Evolutionary conservation across 2,113 vertebrate genomes (phyloP).

Genomic region (Verasper variegatus): DNA sequence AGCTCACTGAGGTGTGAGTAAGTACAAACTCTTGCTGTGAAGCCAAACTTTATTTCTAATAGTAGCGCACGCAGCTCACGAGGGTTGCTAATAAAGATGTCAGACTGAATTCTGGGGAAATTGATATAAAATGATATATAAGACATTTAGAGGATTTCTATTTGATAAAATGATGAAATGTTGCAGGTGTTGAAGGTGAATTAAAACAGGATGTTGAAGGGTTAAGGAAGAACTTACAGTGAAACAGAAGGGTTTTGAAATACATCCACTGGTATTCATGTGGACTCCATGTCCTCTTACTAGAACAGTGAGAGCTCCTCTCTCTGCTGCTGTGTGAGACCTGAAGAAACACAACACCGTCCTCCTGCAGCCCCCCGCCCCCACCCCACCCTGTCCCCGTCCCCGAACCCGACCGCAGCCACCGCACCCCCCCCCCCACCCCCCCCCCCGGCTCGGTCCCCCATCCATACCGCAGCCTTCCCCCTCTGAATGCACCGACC

Average conservation of each 20-base stretch:
- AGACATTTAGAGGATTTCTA: no score
- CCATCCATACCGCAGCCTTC: constrained; percentile 32
- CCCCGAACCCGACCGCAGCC: constrained; percentile 1
- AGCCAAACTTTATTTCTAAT: no score
- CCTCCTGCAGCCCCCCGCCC: constrained; percentile 15
- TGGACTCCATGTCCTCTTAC: constrained; percentile 9
- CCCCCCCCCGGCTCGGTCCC: constrained; percentile 38
- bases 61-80: no score
- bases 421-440: not conserved
- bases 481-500: not conserved
- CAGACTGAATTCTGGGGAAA: no score
- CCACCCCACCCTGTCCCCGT: constrained; percentile 1
- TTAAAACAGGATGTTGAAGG: not conserved
- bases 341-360: constrained; percentile 69
- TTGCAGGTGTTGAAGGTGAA: not conserved
- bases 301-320: constrained; percentile 11
- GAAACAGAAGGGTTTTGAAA: not conserved
- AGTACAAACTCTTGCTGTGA: no score
- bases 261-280: constrained; percentile 9
- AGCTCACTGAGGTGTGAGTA: no score
- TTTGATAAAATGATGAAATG: no score
- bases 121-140: no score
- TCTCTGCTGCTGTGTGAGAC: constrained; percentile 53
- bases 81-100: no score
- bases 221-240: not conserved